These are phyloP conservation scores for Trididemnum nubilum DNA, from an alignment of 23 tunicate genomes.

Conservation along the genomic window DNA sequence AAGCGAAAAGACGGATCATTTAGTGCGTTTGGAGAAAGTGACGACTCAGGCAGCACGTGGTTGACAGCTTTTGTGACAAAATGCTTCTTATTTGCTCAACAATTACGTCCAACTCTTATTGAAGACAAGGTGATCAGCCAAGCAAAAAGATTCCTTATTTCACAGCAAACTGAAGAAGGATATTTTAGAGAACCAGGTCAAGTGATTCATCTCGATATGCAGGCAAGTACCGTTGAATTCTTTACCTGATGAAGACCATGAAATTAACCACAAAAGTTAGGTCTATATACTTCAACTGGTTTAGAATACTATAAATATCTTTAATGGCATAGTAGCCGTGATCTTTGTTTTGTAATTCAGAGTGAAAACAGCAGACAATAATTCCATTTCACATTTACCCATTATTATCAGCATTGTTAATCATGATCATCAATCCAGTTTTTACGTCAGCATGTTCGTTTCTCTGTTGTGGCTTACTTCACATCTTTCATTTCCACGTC, in stretches of 20 bases:
- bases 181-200: slow-evolving; percentile 62
- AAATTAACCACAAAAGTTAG: no score
- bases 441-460: no score
- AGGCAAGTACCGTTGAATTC: slow-evolving; percentile 38
- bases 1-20: slow-evolving; percentile 77
- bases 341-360: no score
- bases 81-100: slow-evolving; percentile 64
- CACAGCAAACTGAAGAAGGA: slow-evolving; percentile 48
- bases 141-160: slow-evolving; percentile 50
- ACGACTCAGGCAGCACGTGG: slow-evolving; percentile 77
- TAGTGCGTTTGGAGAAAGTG: slow-evolving; percentile 76
- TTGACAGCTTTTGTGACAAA: slow-evolving; percentile 83
- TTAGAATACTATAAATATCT: no score
- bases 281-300: no score
- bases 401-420: no score
- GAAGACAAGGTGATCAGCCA: slow-evolving; percentile 28
- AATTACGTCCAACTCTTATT: slow-evolving; percentile 48
- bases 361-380: no score
- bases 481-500: no score
- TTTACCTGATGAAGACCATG: background rate
- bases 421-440: no score
- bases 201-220: slow-evolving; percentile 84
- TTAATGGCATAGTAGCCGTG: no score
- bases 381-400: no score
- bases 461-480: no score